A percentile compares a stretch with the other conserved stretches of the same genome.
Evolutionary conservation across 2,113 vertebrate species (phyloP).

Genomic region (Bostrychus sinensis): DNA sequence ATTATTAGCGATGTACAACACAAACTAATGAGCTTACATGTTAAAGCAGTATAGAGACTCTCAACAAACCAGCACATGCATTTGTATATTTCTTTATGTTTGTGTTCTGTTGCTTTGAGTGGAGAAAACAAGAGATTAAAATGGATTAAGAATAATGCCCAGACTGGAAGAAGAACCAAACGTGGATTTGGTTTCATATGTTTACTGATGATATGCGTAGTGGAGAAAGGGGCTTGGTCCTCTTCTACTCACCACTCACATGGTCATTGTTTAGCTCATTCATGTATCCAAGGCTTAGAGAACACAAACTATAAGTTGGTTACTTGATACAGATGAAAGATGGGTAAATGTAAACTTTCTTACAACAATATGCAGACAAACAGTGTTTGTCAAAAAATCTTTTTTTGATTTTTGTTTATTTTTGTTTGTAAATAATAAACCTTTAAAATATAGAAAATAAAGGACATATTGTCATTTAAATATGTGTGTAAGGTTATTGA

Average conservation of each 20-base stretch:
- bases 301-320: conserved; percentile 70
- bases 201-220: conserved; percentile 70
- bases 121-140: conserved; percentile 67
- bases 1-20: conserved; percentile 73
- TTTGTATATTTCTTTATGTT: conserved; percentile 74
- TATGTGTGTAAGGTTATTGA: conserved; percentile 57
- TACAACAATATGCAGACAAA: conserved; percentile 87
- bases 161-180: conserved; percentile 45
- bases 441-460: conserved; percentile 87
- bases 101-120: conserved; percentile 59
- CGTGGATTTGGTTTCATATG: conserved; percentile 74
- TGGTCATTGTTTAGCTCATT: conserved; percentile 76
- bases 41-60: conserved; percentile 73
- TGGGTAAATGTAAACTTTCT: conserved; percentile 84
- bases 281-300: conserved; percentile 75
- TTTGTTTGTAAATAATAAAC: conserved; percentile 87
- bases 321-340: conserved; percentile 77
- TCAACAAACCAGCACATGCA: conserved; percentile 82
- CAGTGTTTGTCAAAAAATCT: conserved; percentile 83
- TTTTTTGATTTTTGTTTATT: conserved; percentile 78
- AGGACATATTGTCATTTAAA: conserved; percentile 83
- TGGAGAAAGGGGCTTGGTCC: conserved; percentile 44
- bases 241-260: conserved; percentile 55
- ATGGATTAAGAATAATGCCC: conserved; percentile 60
- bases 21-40: conserved; percentile 68